Evolutionary conservation across 2,113 vertebrate genomes (phyloP), one percentile per base, ranked within the genome.

Genomic region (Bubo bubo): DNA sequence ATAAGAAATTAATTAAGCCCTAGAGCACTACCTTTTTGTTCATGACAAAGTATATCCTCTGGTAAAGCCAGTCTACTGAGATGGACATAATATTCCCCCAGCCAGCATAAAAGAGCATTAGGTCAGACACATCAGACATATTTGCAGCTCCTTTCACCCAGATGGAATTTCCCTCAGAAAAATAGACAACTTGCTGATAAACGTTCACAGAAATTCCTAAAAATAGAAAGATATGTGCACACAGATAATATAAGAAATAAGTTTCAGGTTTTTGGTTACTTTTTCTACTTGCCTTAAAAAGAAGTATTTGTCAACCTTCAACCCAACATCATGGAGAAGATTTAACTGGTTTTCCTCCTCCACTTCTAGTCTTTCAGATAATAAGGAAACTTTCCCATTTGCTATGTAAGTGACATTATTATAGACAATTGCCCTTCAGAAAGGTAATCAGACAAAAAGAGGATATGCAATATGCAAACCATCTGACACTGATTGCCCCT

Each of bases 31-130:
- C 98, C 98, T 96, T 97, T 87, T 95, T 92, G 85, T 96, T 96
- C 97, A 98, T 98, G 87, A 98, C 94, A 95, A 98, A 99, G 89
- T 98, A 99, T 18, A 98, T 96, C 77, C 73, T 98, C 73, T 97
- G 92, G 93, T 98, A 98, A 91, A 99, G 98, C 98, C 98, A 98
- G 43, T 98, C 98, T 73, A 98, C 35, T 27, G 98, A 98, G 89
- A 99, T 94, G 39, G 98, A 98, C 3, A 82, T 97, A 97, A 99
- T 97, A 62, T 94, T 96, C 37, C 97, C 95, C 55, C 87, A 88
- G 73, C 98, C 98, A 94, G 84, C 84, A 66, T 98, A 97, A 82
- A 99, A 97, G 52, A 97, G 95, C 23, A 30, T 96, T 60, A 98
- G 85, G 63, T 98, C 97, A 43, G 97, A 98, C 26, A 47, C 15